These are phyloP conservation scores for Temnopleurus reevesii DNA, from an alignment of 53 echinoderm and acorn worm genomes.

Conservation along the genomic window DNA sequence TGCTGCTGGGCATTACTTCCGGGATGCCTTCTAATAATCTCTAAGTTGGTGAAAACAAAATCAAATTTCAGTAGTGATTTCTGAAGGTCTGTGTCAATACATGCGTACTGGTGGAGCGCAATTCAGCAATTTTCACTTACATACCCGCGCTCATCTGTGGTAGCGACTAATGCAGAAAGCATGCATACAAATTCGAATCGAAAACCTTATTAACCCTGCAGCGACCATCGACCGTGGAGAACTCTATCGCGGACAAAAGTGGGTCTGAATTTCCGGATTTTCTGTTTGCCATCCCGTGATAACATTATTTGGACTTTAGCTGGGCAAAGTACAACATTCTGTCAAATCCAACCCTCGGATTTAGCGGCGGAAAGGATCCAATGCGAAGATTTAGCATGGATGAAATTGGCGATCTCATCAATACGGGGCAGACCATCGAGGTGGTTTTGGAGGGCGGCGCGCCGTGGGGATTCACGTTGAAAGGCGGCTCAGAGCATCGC, in stretches of 20 bases:
- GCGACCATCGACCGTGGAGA: background rate
- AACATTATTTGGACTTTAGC: background rate
- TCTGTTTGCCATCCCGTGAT: background rate
- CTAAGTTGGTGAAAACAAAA: background rate
- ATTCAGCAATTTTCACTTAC: background rate
- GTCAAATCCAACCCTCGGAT: background rate
- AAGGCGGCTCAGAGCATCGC: constrained; percentile 94
- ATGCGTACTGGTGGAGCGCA: background rate
- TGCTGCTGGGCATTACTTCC: too few relatives aligned
- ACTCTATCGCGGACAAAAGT: background rate
- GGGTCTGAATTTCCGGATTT: background rate
- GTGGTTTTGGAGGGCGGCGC: constrained; percentile 87
- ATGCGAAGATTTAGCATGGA: constrained; percentile 57
- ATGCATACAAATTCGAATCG: background rate
- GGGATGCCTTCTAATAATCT: background rate
- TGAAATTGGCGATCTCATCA: constrained; percentile 56
- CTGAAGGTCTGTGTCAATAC: background rate
- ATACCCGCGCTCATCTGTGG: background rate
- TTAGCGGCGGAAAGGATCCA: background rate
- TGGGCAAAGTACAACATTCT: background rate
- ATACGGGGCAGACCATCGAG: constrained; percentile 60
- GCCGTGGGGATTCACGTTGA: constrained; percentile 96
- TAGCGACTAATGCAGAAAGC: background rate
- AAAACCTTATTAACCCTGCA: background rate
- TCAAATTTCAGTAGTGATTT: background rate